Percentiles rank a stretch among this genome's conserved stretches.
phyloP scores from a whole-genome alignment of 1,140 invertebrate species.

The Lepidostoma basale region DNA sequence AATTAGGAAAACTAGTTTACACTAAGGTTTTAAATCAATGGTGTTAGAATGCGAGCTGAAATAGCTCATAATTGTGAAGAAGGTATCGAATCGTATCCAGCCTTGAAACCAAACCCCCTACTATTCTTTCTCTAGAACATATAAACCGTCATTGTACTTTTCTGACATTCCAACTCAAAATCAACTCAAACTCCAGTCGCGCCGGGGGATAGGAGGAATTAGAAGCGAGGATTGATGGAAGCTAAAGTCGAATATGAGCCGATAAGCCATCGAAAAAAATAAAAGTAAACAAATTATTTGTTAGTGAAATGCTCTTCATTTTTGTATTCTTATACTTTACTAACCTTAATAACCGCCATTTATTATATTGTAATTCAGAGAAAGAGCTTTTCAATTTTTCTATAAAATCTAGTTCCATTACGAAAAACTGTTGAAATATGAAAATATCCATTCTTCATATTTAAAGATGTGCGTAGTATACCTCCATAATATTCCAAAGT shows the following conservation, averaged over 20 bases:
- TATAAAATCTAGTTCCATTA: not conserved
- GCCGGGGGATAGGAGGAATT: not conserved
- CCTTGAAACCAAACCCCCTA: too few species aligned
- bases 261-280: not conserved
- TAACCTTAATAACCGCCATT: not conserved
- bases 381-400: too few species aligned
- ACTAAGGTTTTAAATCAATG: too few species aligned
- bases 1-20: too few species aligned
- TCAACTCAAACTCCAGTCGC: not conserved
- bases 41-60: too few species aligned
- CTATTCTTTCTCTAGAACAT: too few species aligned
- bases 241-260: not conserved
- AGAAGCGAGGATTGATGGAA: too few species aligned
- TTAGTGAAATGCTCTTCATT: not conserved
- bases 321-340: not conserved
- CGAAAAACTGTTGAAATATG: not conserved
- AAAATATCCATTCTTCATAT: not conserved
- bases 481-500: not conserved
- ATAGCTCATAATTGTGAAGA: too few species aligned
- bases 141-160: too few species aligned
- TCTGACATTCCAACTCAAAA: too few species aligned
- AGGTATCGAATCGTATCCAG: too few species aligned
- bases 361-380: not conserved
- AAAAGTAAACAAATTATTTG: not conserved
- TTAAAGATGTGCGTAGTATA: conserved; percentile 3